These are phyloP conservation scores for Gymnodraco acuticeps DNA, from an alignment of 2,797 vertebrate species.

Conservation along the genomic window DNA sequence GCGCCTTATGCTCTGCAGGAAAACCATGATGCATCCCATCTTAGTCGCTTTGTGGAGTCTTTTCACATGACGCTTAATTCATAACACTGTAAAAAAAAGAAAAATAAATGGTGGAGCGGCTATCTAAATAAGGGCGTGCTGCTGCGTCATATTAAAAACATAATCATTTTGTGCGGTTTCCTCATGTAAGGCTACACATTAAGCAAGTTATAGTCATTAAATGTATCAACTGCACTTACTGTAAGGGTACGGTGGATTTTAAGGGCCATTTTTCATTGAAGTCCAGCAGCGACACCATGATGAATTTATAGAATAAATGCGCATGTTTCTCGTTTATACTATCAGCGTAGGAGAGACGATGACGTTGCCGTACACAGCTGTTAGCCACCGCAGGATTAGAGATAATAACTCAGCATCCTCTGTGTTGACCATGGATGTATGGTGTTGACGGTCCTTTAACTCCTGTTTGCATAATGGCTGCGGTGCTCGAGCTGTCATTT, in stretches of 20 bases:
- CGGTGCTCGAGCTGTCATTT: conserved; percentile 43
- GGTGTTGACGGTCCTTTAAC: not conserved
- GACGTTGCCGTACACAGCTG: conserved; percentile 48
- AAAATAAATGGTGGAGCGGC: not conserved
- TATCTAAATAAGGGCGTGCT: not conserved
- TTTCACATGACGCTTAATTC: conserved; percentile 7
- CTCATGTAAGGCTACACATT: not conserved
- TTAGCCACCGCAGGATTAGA: conserved; percentile 35
- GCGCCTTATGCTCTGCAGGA: conserved; percentile 77
- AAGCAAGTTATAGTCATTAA: not conserved
- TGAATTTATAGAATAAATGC: conserved; percentile 41
- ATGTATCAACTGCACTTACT: conserved; percentile 45
- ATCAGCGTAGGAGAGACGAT: not conserved
- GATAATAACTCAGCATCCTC: conserved; percentile 26
- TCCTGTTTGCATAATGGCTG: conserved; percentile 49
- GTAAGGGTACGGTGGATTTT: conserved; percentile 22
- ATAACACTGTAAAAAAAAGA: conserved; percentile 40
- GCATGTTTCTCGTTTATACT: conserved; percentile 1
- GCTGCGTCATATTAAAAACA: not conserved
- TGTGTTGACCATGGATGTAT: not conserved
- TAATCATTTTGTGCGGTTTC: rapidly evolving
- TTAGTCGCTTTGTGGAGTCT: conserved; percentile 5
- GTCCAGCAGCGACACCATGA: conserved; percentile 56
- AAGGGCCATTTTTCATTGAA: conserved; percentile 30
- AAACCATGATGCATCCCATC: conserved; percentile 74